Conservation (phyloP, 1,140 invertebrate species). For the Drosophila ohnishii region DNA sequence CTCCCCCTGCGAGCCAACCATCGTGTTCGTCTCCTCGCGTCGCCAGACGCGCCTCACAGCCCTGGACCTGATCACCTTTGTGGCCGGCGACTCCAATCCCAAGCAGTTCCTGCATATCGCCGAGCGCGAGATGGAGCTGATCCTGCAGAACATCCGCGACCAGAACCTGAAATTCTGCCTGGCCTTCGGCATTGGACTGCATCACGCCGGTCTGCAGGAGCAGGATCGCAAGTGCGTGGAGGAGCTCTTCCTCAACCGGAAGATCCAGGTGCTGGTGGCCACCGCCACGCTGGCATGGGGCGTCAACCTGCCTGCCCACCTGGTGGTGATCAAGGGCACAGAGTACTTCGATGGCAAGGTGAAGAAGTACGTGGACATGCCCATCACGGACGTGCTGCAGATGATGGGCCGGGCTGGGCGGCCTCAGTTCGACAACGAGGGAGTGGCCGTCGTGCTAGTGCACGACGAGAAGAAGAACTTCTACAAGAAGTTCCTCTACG, state of each 20-base stretch:
- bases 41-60: conserved; percentile 98
- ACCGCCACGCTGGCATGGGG: conserved; percentile 99
- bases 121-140: conserved; percentile 92
- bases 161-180: conserved; percentile 96
- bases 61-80: conserved; percentile 96
- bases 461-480: conserved; percentile 99
- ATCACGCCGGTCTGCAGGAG: conserved; percentile 97
- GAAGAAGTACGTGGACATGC: conserved; percentile 99
- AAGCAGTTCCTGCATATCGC: conserved; percentile 97
- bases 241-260: conserved; percentile 97
- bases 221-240: conserved; percentile 95
- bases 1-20: conserved; percentile 93
- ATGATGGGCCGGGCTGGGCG: conserved; percentile 99
- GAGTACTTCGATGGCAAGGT: conserved; percentile 99
- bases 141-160: conserved; percentile 92
- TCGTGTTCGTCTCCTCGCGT: conserved; percentile 99
- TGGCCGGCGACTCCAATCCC: conserved; percentile 95
- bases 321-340: conserved; percentile 91
- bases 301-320: conserved; percentile 97
- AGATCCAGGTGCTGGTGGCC: conserved; percentile 98
- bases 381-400: conserved; percentile 98
- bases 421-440: conserved; percentile 96
- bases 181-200: conserved; percentile 98
- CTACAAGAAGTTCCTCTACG: conserved; percentile 99
- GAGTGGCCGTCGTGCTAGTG: conserved; percentile 97